A percentile compares a stretch with the other conserved stretches of the same genome.
These are phyloP conservation scores for Trichopoda pennipes DNA, from an alignment of 2,888 invertebrate genomes.

Conservation along the genomic window DNA sequence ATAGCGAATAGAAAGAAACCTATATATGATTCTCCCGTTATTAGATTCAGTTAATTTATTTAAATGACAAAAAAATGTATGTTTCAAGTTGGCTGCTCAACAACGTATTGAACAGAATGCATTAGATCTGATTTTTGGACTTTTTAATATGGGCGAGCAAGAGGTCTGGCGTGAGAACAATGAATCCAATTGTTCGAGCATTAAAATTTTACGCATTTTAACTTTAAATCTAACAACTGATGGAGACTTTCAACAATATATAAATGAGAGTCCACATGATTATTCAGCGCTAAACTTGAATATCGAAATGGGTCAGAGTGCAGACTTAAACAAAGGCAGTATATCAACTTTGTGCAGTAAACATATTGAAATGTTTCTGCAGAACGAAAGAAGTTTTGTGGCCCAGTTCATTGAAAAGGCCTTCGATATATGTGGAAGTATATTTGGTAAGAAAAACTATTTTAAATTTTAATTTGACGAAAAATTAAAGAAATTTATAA, in stretches of 20 bases:
- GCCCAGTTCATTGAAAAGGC: slow-evolving; percentile 76
- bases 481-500: not conserved
- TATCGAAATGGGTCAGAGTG: slow-evolving; percentile 24
- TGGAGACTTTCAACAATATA: slow-evolving; percentile 74
- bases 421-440: slow-evolving; percentile 75
- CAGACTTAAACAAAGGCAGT: slow-evolving; percentile 15
- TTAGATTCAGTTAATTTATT: too few relatives aligned
- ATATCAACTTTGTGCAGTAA: slow-evolving; percentile 70
- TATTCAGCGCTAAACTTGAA: slow-evolving; percentile 68
- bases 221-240: slow-evolving; percentile 77
- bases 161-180: slow-evolving; percentile 74
- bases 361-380: slow-evolving; percentile 75
- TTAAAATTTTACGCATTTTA: slow-evolving; percentile 78
- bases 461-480: not conserved
- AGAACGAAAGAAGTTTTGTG: slow-evolving; percentile 75
- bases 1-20: too few relatives aligned
- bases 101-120: slow-evolving; percentile 77
- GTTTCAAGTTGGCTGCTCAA: slow-evolving; percentile 74
- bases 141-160: slow-evolving; percentile 77
- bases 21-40: too few relatives aligned
- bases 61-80: not conserved
- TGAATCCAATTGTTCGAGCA: slow-evolving; percentile 78
- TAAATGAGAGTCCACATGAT: slow-evolving; percentile 71
- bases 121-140: slow-evolving; percentile 75
- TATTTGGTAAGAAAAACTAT: slow-evolving; percentile 73